A percentile compares a stretch with the other conserved stretches of the same genome.
Evolutionary conservation across 2,113 vertebrate species (phyloP).

Genomic region (Pelodiscus sinensis): DNA sequence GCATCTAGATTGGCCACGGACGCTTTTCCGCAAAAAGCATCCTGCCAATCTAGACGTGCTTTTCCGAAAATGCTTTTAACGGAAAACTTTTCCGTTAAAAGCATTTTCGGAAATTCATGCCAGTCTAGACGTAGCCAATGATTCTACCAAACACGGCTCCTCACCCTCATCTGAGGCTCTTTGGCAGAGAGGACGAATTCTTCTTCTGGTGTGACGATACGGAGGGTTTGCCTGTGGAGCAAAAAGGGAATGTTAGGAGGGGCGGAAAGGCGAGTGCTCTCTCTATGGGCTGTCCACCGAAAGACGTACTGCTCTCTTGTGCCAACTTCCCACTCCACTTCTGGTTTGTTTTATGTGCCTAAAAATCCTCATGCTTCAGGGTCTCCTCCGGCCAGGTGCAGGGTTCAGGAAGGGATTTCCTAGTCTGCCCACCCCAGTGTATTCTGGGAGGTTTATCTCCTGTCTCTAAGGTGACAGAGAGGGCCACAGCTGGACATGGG

Average conservation of each 20-base stretch:
- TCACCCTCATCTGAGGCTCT: constrained; percentile 59
- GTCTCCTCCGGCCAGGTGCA: neutral
- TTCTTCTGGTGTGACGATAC: constrained; percentile 75
- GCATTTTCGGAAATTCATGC: no score
- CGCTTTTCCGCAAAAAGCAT: no score
- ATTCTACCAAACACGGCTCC: neutral
- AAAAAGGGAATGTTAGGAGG: neutral
- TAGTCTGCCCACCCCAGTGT: neutral
- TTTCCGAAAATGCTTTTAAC: no score
- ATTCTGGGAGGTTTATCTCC: neutral
- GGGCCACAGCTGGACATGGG: neutral
- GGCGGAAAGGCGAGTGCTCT: no score
- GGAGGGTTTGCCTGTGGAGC: constrained; percentile 37
- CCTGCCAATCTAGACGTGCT: no score
- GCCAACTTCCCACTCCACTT: neutral
- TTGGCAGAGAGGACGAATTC: constrained; percentile 58
- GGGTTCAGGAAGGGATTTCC: neutral
- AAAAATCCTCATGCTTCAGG: neutral
- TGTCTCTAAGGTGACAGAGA: neutral
- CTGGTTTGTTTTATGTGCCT: neutral
- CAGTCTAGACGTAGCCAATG: no score
- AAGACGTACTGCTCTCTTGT: neutral
- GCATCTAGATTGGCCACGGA: no score
- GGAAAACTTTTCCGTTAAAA: no score
- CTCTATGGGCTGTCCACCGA: no score